Evolutionary conservation across 92 coral and sea anemone species (phyloP).

Genomic region (Parazoanthus atlanticus): DNA sequence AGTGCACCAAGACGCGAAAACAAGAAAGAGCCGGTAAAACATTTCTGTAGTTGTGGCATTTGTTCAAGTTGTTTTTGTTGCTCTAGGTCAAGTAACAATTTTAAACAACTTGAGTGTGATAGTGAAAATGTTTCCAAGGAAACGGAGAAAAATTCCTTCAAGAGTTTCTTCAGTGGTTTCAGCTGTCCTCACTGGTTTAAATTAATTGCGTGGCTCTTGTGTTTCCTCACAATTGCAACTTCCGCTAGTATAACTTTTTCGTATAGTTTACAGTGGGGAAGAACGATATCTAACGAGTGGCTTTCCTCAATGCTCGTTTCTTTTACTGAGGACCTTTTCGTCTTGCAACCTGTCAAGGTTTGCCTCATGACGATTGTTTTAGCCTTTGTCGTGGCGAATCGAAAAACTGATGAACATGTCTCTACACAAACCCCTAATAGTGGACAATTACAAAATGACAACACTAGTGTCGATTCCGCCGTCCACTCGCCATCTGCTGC

Average conservation of each 20-base stretch:
- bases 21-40: background rate
- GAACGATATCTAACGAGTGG: slow-evolving; percentile 82
- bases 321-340: slow-evolving; percentile 77
- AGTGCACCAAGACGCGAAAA: background rate
- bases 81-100: background rate
- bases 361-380: slow-evolving; percentile 66
- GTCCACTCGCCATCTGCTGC: background rate
- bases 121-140: background rate
- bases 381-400: slow-evolving; percentile 53
- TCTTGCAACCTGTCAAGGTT: slow-evolving; percentile 84
- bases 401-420: background rate
- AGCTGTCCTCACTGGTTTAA: slow-evolving; percentile 64
- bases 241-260: slow-evolving; percentile 77
- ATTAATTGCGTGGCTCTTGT: slow-evolving; percentile 77
- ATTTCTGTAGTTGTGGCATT: background rate
- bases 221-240: slow-evolving; percentile 64
- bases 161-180: background rate
- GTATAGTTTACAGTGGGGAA: slow-evolving; percentile 87
- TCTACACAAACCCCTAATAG: background rate
- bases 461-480: background rate
- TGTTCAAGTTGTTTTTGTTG: background rate
- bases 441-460: background rate
- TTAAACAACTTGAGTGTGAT: slow-evolving; percentile 11
- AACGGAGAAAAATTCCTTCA: background rate
- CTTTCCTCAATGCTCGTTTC: slow-evolving; percentile 84